Conservation (phyloP, 2,113 vertebrate genomes). For the Accipiter virgatus region DNA sequence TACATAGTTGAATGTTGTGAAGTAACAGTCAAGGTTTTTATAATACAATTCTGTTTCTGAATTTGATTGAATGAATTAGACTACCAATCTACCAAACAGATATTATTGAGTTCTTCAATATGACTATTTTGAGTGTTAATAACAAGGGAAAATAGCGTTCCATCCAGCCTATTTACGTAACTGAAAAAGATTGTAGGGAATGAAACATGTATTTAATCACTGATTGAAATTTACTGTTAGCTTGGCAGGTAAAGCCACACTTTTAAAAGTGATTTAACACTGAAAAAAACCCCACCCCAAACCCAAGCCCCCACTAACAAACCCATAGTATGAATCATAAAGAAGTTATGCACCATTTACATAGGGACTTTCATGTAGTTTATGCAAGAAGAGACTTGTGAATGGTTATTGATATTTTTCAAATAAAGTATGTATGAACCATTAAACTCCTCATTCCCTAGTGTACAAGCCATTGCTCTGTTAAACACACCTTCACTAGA, state of each 20-base stretch:
- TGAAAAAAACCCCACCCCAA: background rate
- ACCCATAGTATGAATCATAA: slow-evolving; percentile 63
- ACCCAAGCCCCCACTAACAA: background rate
- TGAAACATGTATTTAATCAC: slow-evolving; percentile 65
- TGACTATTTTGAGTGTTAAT: slow-evolving; percentile 66
- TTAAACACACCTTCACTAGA: slow-evolving; percentile 44
- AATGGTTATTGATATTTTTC: slow-evolving; percentile 78
- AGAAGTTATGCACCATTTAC: slow-evolving; percentile 73
- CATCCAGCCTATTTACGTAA: slow-evolving; percentile 51
- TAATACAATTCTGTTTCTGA: slow-evolving; percentile 14
- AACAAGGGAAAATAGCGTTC: slow-evolving; percentile 54
- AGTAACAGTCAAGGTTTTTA: background rate
- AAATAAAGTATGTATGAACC: slow-evolving; percentile 75
- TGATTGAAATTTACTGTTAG: slow-evolving; percentile 67
- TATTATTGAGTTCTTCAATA: slow-evolving; percentile 42
- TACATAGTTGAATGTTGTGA: background rate
- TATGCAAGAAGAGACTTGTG: slow-evolving; percentile 70
- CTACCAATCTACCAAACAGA: slow-evolving; percentile 40
- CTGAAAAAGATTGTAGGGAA: slow-evolving; percentile 60
- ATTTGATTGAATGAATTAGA: slow-evolving; percentile 57
- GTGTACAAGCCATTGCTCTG: slow-evolving; percentile 61
- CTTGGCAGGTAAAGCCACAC: slow-evolving; percentile 47
- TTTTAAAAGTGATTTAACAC: slow-evolving; percentile 56
- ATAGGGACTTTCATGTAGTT: slow-evolving; percentile 68
- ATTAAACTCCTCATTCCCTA: slow-evolving; percentile 70